These are phyloP conservation scores for Ectemnius cavifrons DNA, from an alignment of 2,888 invertebrate genomes.

Conservation along the genomic window DNA sequence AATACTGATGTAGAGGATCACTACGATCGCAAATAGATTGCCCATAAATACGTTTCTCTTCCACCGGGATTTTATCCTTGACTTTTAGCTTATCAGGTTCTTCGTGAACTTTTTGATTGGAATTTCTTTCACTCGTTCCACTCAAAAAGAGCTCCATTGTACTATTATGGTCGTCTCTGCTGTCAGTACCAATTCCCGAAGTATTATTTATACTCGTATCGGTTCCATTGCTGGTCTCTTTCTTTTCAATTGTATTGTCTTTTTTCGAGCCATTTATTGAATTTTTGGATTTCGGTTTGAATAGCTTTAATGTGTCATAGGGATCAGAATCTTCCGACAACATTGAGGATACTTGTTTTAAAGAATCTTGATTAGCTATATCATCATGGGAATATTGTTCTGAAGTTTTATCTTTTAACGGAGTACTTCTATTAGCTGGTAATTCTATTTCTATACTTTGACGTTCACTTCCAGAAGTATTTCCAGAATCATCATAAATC, in stretches of 20 bases:
- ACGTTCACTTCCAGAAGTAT: conserved; percentile 11
- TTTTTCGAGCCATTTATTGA: conserved; percentile 41
- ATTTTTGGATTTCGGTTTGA: conserved; percentile 63
- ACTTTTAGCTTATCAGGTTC: conserved; percentile 44
- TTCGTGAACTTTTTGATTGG: conserved; percentile 36
- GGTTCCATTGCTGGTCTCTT: conserved; percentile 11
- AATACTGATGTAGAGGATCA: conserved; percentile 86
- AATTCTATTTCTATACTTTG: conserved; percentile 38
- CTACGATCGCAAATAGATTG: conserved; percentile 87
- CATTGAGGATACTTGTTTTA: conserved; percentile 66
- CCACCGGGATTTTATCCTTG: conserved; percentile 62
- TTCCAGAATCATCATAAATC: conserved; percentile 30
- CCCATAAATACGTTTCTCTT: conserved; percentile 76
- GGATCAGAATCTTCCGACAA: conserved; percentile 66
- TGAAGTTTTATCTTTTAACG: conserved; percentile 37
- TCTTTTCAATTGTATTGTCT: conserved; percentile 3
- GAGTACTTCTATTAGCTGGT: conserved; percentile 41
- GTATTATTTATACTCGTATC: conserved; percentile 24
- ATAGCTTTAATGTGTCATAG: conserved; percentile 74
- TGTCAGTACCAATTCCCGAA: conserved; percentile 14
- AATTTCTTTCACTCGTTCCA: conserved; percentile 29
- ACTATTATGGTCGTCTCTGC: conserved; percentile 44
- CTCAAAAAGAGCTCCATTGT: conserved; percentile 55
- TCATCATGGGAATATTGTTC: conserved; percentile 36
- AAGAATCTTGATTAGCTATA: conserved; percentile 49